Base-by-base conservation (phyloP, 2,888 invertebrate species). In the Hylaea fasciaria region DNA sequence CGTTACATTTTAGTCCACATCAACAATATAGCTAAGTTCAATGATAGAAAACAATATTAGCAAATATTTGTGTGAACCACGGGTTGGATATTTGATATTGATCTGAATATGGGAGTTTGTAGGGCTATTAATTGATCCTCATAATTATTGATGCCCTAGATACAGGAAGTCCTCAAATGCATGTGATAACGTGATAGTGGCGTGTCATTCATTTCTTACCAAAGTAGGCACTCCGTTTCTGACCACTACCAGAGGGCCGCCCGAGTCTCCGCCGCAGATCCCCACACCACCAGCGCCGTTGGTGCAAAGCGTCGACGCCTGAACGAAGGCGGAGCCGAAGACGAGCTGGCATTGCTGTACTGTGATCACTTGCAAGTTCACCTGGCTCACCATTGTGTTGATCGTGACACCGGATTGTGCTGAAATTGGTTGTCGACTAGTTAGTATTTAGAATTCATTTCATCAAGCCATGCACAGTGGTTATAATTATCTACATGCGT, bases 221-320 rank as follows among this genome's bases (percentile, higher is more conserved):
- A 83, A 71, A 49, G 71, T 64, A 12, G 66, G 62, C 4, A 57
- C 60, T 45, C 80, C 82, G 16, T 70, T 71, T 4, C 62, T 41
- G 29, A 57, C 58, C 0, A 77, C 0, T 4, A 70, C 64, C 0
- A 86, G 75, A 0, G 86, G 85, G 0, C 86, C 86, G 0, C 86
- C 86, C 2, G 84, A 85, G 72, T 86, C 86, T 0, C 86, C 86
- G 0, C 76, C 61, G 57, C 85, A 85, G 63, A 82, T 70, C 43
- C 86, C 84, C 0, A 82, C 78, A 4, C 77, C 76, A 0, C 82
- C 82, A 0, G 67, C 69, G 1, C 85, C 86, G 64, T 60, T 80
- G 35, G 86, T 86, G 68, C 86, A 86, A 17, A 85, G 58, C 0
- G 77, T 85, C 35, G 77, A 78, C 0, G 59, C 2, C 7, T 68